Evolutionary conservation across 1,140 invertebrate genomes (phyloP), one percentile per base, ranked within the genome.

Genomic region (Reticulitermes speratus): DNA sequence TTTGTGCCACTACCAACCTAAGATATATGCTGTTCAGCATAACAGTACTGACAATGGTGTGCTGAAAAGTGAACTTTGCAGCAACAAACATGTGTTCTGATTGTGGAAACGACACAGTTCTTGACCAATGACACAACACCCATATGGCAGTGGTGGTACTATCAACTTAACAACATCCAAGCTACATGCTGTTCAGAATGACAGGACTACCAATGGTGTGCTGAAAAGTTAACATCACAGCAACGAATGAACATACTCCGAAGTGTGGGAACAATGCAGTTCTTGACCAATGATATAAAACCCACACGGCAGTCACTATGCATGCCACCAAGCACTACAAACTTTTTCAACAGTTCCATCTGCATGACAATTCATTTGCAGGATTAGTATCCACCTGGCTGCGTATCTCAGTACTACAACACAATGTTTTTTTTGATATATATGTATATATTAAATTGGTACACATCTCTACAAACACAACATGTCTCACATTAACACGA

Each of bases 391-490:
- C 14, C 3, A 55, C 48, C 48, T 48, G 48, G 52, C 52, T 55
- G 52, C 3, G 19, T 21, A 65, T 6, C n/a, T 75, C 65, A 75
- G 25, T 75, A 75, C 1, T 30, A 30, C 65, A n/a, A 75, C 65
- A 75, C 25, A 75, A 30, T n/a, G 65, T 75, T 38, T 38, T 38
- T 5, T 38, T 38, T 38, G 5, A 38, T 38, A 2, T 38, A 38
- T 38, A 38, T 38, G 5, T 38, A 38, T 30, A 75, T 75, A 30
- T 75, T 75, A 30, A 75, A 30, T 0, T 75, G 65, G 65, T 75
- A 75, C 65, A 30, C n/a, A 75, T 75, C n/a, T 30, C 65, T 75
- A 75, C 65, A 75, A 75, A 75, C 65, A 75, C 65, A 75, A 30
- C 65, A 75, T 25, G n/a, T 75, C n/a, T 75, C 65, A 75, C n/a